Evolutionary conservation across 2,888 invertebrate species (phyloP).

Genomic region (Tenthredo amoena): DNA sequence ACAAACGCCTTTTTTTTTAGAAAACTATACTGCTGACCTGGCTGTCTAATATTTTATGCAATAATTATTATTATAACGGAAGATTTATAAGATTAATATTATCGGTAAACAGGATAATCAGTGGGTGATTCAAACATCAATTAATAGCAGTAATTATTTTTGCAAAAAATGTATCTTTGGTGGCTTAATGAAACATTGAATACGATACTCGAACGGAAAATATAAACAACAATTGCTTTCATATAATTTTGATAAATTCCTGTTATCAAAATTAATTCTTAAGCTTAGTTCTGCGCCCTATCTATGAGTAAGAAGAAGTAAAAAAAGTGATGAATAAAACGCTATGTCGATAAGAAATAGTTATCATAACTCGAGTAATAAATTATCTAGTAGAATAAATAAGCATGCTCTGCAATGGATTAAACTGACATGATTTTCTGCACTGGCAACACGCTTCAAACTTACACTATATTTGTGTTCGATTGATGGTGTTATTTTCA

Average conservation of each 20-base stretch:
- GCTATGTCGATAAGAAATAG: conserved; percentile 1
- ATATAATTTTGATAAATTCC: not conserved
- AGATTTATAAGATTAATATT: not conserved
- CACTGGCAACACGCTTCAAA: not conserved
- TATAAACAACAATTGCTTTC: not conserved
- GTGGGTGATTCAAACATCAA: not conserved
- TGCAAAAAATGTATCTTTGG: not conserved
- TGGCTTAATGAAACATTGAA: too few relatives aligned
- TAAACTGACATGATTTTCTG: not conserved
- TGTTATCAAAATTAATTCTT: not conserved
- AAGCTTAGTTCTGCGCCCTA: not conserved
- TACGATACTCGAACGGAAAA: not conserved
- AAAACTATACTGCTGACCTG: not conserved
- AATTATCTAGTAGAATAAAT: not conserved
- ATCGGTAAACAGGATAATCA: not conserved
- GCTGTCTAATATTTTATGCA: not conserved
- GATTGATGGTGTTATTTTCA: conserved; percentile 24
- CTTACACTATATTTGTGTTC: conserved; percentile 6
- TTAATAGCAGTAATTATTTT: not conserved
- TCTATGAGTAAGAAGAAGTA: not conserved
- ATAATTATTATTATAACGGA: not conserved
- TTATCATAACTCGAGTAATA: not conserved
- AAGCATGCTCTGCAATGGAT: conserved; percentile 18
- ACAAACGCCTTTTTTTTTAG: not conserved
- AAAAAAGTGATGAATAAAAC: not conserved